Evolutionary conservation across 1,140 invertebrate species (phyloP).

Genomic region (Mizuhopecten yessoensis): DNA sequence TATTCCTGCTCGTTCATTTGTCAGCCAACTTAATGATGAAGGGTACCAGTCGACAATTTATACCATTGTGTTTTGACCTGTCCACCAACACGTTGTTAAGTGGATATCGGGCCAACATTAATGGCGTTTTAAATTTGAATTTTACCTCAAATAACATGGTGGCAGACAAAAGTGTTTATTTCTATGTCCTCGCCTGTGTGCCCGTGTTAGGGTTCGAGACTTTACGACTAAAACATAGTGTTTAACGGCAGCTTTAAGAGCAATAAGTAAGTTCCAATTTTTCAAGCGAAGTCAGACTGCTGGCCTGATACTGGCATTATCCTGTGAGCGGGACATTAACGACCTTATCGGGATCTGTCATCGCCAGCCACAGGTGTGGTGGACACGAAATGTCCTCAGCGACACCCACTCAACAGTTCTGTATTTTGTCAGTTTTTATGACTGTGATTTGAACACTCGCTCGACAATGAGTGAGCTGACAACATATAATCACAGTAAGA

Average conservation of each 20-base stretch:
- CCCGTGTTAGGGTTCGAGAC: background rate
- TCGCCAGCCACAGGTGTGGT: conserved; percentile 36
- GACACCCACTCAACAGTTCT: background rate
- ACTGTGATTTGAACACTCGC: conserved; percentile 54
- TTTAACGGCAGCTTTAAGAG: background rate
- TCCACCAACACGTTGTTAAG: conserved; percentile 37
- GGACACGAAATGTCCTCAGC: background rate
- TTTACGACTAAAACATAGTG: conserved; percentile 26
- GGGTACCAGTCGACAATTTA: background rate
- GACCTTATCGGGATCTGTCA: conserved; percentile 44
- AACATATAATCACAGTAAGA: conserved; percentile 52
- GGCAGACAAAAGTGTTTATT: background rate
- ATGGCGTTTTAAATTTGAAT: conserved; percentile 35
- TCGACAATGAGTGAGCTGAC: conserved; percentile 50
- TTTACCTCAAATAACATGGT: conserved; percentile 8
- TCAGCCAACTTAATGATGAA: background rate
- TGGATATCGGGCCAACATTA: background rate
- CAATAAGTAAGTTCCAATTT: conserved; percentile 30
- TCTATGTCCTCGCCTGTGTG: background rate
- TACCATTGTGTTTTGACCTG: conserved; percentile 37
- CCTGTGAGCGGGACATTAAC: background rate
- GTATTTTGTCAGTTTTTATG: conserved; percentile 50
- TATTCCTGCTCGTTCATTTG: background rate
- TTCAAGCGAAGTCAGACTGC: background rate
- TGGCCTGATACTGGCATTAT: background rate